Evolutionary conservation across 2,797 vertebrate species (phyloP).

Genomic region (Loris lydekkerianus): DNA sequence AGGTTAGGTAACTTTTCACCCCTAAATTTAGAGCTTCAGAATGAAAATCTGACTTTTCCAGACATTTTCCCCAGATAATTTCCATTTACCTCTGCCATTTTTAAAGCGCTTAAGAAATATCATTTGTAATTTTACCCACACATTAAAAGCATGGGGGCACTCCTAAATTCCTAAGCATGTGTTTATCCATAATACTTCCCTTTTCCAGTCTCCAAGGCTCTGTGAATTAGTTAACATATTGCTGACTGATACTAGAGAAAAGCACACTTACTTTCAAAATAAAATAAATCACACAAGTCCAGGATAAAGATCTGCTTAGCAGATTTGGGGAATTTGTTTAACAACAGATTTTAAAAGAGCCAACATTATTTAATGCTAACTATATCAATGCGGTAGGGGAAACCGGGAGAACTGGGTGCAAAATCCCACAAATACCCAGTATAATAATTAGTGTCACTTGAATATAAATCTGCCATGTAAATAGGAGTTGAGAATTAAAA

Average conservation of each 20-base stretch:
- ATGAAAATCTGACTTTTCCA: slow-evolving; percentile 51
- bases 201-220: background rate
- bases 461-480: slow-evolving; percentile 60
- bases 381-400: background rate
- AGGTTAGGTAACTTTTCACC: background rate
- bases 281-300: slow-evolving; percentile 19
- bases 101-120: slow-evolving; percentile 38
- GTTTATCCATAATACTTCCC: slow-evolving; percentile 29
- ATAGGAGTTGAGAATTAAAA: slow-evolving; percentile 42
- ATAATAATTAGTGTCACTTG: slow-evolving; percentile 40
- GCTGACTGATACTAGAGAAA: slow-evolving; percentile 29
- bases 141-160: slow-evolving; percentile 12
- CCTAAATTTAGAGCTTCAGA: slow-evolving; percentile 27
- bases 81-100: slow-evolving; percentile 26
- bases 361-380: slow-evolving; percentile 53
- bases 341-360: slow-evolving; percentile 54
- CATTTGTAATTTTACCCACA: slow-evolving; percentile 57
- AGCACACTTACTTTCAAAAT: slow-evolving; percentile 26
- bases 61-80: slow-evolving; percentile 40
- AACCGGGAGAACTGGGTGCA: background rate
- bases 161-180: slow-evolving; percentile 52
- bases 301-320: slow-evolving; percentile 56
- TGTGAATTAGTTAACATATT: background rate
- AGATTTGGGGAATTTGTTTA: slow-evolving; percentile 52
- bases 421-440: slow-evolving; percentile 61